These are phyloP conservation scores for Tenodera sinensis DNA, from an alignment of 2,888 invertebrate genomes.

Conservation along the genomic window DNA sequence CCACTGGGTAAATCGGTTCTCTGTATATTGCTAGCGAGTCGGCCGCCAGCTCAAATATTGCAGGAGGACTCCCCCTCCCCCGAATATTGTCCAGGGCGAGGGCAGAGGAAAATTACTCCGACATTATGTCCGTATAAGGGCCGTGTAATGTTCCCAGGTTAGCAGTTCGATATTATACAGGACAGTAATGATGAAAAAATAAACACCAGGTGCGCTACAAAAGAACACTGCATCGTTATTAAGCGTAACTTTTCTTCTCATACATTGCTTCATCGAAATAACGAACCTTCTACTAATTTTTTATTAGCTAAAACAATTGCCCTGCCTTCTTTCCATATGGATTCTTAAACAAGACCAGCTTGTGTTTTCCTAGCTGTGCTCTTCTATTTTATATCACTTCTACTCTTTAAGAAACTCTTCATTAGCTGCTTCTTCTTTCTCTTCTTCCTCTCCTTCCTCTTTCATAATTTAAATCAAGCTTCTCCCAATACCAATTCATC, in stretches of 20 bases:
- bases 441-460: too few relatives aligned
- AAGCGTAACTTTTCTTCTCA: background rate
- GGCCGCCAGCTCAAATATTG: background rate
- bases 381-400: too few relatives aligned
- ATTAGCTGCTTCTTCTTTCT: too few relatives aligned
- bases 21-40: background rate
- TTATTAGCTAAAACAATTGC: background rate
- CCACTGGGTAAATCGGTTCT: background rate
- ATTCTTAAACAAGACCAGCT: too few relatives aligned
- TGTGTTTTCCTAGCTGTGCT: too few relatives aligned
- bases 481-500: too few relatives aligned
- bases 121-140: background rate
- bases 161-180: background rate
- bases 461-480: too few relatives aligned
- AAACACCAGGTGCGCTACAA: background rate
- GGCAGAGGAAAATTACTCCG: background rate
- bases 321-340: too few relatives aligned
- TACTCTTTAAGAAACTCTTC: too few relatives aligned
- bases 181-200: background rate
- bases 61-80: background rate
- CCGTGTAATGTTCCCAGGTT: background rate
- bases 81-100: background rate
- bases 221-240: background rate
- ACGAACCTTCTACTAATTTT: background rate
- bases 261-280: background rate